A percentile compares a stretch with the other conserved stretches of the same genome.
Evolutionary conservation across 2,113 vertebrate species (phyloP).

Genomic region (Puffinus mauretanicus): DNA sequence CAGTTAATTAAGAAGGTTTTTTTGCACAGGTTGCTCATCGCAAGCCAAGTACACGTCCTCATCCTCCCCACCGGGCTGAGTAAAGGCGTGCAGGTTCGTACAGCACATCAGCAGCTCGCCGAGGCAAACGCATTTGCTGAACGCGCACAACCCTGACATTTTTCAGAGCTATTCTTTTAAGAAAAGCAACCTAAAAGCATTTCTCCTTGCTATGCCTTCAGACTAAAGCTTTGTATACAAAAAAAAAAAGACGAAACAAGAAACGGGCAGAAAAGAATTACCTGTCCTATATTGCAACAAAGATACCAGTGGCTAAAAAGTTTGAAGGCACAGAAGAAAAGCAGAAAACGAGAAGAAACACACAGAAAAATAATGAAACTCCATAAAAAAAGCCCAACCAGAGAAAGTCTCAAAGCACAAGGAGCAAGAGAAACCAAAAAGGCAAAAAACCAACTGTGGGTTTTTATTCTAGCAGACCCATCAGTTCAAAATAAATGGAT

Average conservation of each 20-base stretch:
- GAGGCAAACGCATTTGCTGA: not conserved
- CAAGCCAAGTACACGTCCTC: not conserved
- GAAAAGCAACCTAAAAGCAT: not conserved
- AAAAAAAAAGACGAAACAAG: not conserved
- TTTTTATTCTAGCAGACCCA: not conserved
- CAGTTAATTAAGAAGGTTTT: not conserved
- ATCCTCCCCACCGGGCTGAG: accelerated
- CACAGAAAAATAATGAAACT: not conserved
- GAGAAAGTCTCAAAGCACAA: not conserved
- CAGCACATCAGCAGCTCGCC: not conserved
- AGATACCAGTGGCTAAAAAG: not conserved
- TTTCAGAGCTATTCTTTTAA: not conserved
- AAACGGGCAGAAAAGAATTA: not conserved
- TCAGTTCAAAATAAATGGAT: not conserved
- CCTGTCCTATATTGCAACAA: not conserved
- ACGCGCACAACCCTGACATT: not conserved
- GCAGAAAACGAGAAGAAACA: not conserved
- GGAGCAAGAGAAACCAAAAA: not conserved
- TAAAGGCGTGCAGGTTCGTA: not conserved
- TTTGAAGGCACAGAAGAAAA: not conserved
- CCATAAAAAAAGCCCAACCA: not conserved
- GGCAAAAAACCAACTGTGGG: not conserved
- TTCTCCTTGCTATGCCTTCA: not conserved
- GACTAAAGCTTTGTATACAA: not conserved
- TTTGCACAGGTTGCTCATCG: not conserved